Evolutionary conservation across 2,888 invertebrate genomes (phyloP), one percentile per base, ranked within the genome.

Genomic region (Nebria salina): DNA sequence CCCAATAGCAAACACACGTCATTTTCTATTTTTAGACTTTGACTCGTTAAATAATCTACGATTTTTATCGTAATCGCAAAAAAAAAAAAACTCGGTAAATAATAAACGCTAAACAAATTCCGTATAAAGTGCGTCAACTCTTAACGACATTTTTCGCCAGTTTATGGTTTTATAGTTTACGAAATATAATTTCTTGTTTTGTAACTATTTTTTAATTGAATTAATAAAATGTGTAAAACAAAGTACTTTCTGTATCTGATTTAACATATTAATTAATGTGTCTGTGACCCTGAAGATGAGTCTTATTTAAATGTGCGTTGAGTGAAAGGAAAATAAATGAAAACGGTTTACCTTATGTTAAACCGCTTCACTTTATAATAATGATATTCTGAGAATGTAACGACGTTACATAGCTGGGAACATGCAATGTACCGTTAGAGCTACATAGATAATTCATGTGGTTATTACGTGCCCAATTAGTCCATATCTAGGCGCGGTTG

Each of bases 381-480:
- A 54, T 54, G 54, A 54, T 54, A 54, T 54, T 54, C 54, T 54
- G 54, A 54, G 54, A 54, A 54, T 54, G 54, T 54, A 54, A 54
- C 54, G 4, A 11, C 4, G 54, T 54, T 54, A 54, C 7, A 54
- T 54, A 54, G 54, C 13, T 54, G 54, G 54, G 11, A 54, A 54
- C 54, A 54, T 54, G 54, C 68, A 68, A 68, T 68, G 68, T 68
- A 68, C 68, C 68, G 68, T 68, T 68, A 68, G 7, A 11, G 26
- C 26, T 68, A 25, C 68, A 20, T 25, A 20, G 20, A 68, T 68
- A 68, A 68, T 68, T 68, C 26, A 68, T 68, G 26, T 15, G 68
- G 68, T 26, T 68, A 68, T 68, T 68, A 68, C 26, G 68, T 68
- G 20, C 13, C 68, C 68, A 68, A 68, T 68, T 68, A 68, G 68